A percentile compares a stretch with the other conserved stretches of the same genome.
phyloP scores from a whole-genome alignment of 2,797 vertebrate genomes.

The Ctenosaura bakeri region DNA sequence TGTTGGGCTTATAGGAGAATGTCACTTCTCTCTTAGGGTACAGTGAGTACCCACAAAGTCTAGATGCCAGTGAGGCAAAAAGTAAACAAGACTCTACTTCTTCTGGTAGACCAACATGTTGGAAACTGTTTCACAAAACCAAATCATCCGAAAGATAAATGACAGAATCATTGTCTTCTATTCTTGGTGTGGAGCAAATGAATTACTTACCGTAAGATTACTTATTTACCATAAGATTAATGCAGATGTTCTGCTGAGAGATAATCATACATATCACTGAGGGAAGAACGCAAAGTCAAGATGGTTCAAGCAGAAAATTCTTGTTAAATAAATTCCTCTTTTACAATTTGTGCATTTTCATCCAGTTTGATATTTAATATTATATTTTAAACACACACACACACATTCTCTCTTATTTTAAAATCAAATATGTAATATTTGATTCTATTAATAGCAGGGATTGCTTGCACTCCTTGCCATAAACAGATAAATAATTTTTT shows the following conservation, averaged over 20 bases:
- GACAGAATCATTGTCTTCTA: constrained; percentile 21
- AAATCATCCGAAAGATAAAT: constrained; percentile 47
- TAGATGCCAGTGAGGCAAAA: neutral
- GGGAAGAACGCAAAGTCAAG: neutral
- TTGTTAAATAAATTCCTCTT: constrained; percentile 48
- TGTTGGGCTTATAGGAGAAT: no score
- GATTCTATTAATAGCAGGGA: neutral
- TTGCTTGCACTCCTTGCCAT: neutral
- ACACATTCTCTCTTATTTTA: no score
- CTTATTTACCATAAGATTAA: neutral
- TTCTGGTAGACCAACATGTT: rapidly evolving
- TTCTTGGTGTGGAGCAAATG: constrained; percentile 18
- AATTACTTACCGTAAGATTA: neutral
- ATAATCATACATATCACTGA: constrained; percentile 13
- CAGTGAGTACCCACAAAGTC: neutral
- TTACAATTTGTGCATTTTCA: neutral
- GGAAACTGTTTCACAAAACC: neutral
- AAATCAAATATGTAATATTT: no score
- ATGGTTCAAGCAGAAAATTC: constrained; percentile 26
- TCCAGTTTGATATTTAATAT: neutral
- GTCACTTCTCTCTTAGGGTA: neutral
- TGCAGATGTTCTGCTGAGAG: constrained; percentile 14
- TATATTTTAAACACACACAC: neutral
- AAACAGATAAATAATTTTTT: neutral
- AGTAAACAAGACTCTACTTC: neutral